Evolutionary conservation across 2,113 vertebrate genomes (phyloP).

Genomic region (Halichoerus grypus): DNA sequence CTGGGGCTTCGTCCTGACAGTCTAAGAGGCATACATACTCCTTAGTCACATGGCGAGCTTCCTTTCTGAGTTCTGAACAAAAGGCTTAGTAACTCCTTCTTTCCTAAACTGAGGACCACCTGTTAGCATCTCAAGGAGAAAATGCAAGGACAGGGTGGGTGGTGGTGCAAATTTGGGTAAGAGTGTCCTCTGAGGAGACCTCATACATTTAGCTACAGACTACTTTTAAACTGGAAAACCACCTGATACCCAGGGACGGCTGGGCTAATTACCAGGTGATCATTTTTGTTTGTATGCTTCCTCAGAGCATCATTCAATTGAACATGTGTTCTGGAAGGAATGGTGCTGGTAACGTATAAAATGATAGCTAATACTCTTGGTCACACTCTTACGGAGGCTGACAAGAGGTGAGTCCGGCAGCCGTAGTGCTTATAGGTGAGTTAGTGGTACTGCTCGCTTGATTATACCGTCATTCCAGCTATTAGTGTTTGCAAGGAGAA

Average conservation of each 20-base stretch:
- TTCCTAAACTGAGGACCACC: neutral
- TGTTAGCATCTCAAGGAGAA: neutral
- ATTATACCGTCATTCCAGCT: neutral
- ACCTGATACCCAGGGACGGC: neutral
- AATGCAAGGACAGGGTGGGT: neutral
- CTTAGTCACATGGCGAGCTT: neutral
- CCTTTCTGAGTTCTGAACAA: neutral
- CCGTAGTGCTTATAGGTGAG: neutral
- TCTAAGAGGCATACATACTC: neutral
- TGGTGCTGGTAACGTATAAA: neutral
- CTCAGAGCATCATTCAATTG: neutral
- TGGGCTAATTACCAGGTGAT: neutral
- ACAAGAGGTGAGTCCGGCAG: neutral
- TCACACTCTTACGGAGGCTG: neutral
- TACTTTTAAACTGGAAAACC: neutral
- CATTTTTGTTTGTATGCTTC: neutral
- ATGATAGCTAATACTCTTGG: neutral
- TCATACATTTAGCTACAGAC: too few species aligned
- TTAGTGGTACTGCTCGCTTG: neutral
- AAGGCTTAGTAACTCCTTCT: neutral
- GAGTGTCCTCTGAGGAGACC: too few species aligned
- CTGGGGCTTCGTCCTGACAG: neutral
- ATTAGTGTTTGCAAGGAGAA: neutral
- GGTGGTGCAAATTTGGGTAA: neutral
- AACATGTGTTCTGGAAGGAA: neutral